Conservation (phyloP, 2,797 vertebrate genomes). For the Sardinella longiceps region DNA sequence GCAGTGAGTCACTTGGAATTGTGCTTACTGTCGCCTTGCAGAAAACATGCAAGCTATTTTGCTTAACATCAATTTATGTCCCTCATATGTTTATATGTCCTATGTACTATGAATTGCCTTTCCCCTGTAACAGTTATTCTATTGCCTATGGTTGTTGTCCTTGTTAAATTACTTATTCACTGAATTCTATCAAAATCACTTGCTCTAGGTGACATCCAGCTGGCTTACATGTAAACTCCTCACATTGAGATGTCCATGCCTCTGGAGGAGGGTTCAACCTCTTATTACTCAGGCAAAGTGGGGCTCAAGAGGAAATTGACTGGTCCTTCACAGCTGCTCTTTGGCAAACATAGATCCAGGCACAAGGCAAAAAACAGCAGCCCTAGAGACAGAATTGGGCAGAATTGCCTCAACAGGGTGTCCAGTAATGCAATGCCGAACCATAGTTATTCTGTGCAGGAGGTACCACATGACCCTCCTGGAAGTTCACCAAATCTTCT, state of each 20-base stretch:
- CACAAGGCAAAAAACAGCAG: slow-evolving; percentile 7
- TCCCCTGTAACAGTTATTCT: not conserved
- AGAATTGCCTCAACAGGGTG: slow-evolving; percentile 35
- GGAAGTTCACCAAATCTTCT: not conserved
- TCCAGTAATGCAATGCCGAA: slow-evolving; percentile 35
- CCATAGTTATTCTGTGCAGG: not conserved
- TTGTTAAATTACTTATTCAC: not conserved
- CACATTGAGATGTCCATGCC: slow-evolving; percentile 41
- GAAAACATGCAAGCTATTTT: not conserved
- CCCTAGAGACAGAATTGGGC: slow-evolving; percentile 33
- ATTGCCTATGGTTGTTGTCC: not conserved
- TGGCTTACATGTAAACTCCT: not conserved
- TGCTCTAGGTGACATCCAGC: not conserved
- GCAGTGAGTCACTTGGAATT: not conserved
- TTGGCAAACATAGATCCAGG: slow-evolving; percentile 49
- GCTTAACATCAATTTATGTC: not conserved
- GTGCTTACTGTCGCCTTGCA: not conserved
- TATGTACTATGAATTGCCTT: not conserved
- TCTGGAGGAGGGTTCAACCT: slow-evolving; percentile 28
- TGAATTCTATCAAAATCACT: slow-evolving; percentile 10
- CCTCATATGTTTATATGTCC: not conserved
- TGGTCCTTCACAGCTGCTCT: slow-evolving; percentile 46
- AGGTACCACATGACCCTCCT: not conserved
- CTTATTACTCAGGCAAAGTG: slow-evolving; percentile 36
- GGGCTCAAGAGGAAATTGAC: slow-evolving; percentile 49